phyloP scores from a whole-genome alignment of 1,140 invertebrate genomes.

The Drosophila ironensis region DNA sequence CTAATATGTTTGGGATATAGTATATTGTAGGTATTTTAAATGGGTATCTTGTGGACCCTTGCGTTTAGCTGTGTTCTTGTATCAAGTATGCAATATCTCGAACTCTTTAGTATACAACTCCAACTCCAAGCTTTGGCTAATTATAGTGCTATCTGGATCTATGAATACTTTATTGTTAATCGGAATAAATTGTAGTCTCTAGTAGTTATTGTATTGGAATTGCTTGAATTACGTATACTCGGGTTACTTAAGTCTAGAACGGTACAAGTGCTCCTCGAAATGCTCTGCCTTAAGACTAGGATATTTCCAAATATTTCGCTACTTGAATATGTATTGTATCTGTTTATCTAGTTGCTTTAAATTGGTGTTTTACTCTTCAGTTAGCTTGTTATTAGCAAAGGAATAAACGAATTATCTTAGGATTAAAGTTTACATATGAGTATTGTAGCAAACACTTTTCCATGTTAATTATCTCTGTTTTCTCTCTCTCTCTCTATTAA shows the following conservation, averaged over 20 bases:
- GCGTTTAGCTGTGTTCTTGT: conserved; percentile 18
- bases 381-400: background rate
- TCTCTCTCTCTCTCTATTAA: conserved; percentile 4
- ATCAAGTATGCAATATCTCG: conserved; percentile 11
- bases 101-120: conserved; percentile 15
- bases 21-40: background rate
- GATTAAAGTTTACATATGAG: conserved; percentile 22
- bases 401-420: background rate
- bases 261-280: conserved; percentile 70
- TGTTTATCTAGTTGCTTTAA: conserved; percentile 7
- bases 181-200: background rate
- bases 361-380: conserved; percentile 64
- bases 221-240: conserved; percentile 47
- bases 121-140: conserved; percentile 7
- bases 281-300: conserved; percentile 69
- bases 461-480: conserved; percentile 1
- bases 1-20: conserved; percentile 8
- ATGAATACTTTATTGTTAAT: background rate
- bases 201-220: conserved; percentile 18
- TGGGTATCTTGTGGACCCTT: conserved; percentile 29
- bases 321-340: background rate
- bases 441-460: conserved; percentile 73
- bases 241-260: conserved; percentile 34
- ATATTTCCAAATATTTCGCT: conserved; percentile 6
- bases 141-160: conserved; percentile 1